Percentiles rank a stretch among this genome's conserved stretches.
These are phyloP conservation scores for Leptopterna dolabrata DNA, from an alignment of 2,888 invertebrate genomes.

Conservation along the genomic window DNA sequence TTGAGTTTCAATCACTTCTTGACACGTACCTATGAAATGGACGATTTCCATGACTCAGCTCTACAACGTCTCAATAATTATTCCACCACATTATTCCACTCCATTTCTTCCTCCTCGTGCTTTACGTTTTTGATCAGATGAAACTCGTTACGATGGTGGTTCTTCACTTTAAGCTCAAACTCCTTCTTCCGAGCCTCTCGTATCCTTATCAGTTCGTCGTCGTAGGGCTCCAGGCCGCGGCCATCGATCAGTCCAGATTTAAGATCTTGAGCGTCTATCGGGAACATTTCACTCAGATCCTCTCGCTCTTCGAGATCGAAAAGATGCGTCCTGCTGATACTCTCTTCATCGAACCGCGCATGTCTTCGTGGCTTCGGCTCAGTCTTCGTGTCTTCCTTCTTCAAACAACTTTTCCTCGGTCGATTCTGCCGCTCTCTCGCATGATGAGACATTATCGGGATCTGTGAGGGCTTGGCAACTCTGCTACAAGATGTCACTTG, in stretches of 20 bases:
- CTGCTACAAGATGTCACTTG: too few relatives aligned
- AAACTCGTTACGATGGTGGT: conserved; percentile 23
- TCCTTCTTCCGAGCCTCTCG: conserved; percentile 16
- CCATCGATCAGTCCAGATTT: not conserved
- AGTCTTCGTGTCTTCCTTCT: conserved; percentile 36
- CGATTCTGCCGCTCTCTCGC: not conserved
- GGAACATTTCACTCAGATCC: conserved; percentile 11
- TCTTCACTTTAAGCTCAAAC: conserved; percentile 5
- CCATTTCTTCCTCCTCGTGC: not conserved
- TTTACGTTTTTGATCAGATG: not conserved
- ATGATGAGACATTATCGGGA: too few relatives aligned
- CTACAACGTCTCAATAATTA: not conserved
- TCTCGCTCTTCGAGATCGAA: conserved; percentile 25
- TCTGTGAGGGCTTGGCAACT: too few relatives aligned
- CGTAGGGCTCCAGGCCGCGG: not conserved
- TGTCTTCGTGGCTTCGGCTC: not conserved
- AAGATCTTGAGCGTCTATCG: conserved; percentile 1
- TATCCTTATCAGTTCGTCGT: not conserved
- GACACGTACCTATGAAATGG: not conserved
- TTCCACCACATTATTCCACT: too few relatives aligned
- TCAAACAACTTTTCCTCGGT: conserved; percentile 30
- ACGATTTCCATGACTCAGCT: not conserved
- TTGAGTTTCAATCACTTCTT: not conserved
- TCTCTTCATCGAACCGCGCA: conserved; percentile 22
- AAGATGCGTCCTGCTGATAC: conserved; percentile 6